A percentile compares a stretch with the other conserved stretches of the same genome.
Conservation (phyloP, 2,113 vertebrate genomes). For the Datnioides undecimradiatus region DNA sequence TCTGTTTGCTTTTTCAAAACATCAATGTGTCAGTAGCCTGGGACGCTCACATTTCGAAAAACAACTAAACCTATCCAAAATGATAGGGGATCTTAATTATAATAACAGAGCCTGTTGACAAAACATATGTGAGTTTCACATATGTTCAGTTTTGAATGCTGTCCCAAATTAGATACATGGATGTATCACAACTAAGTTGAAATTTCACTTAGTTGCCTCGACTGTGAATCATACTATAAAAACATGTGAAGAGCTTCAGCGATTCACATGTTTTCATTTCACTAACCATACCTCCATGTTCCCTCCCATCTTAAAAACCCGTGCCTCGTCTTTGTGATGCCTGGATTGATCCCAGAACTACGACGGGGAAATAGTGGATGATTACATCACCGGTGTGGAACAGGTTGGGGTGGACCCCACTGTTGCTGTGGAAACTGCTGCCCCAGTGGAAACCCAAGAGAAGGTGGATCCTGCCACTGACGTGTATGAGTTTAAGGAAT, state of each 20-base stretch:
- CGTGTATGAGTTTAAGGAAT: slow-evolving; percentile 89
- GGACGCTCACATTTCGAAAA: not conserved
- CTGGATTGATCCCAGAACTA: slow-evolving; percentile 80
- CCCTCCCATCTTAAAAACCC: slow-evolving; percentile 4
- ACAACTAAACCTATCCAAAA: not conserved
- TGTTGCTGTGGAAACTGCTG: slow-evolving; percentile 71
- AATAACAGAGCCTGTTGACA: slow-evolving; percentile 4
- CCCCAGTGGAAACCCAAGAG: slow-evolving; percentile 61
- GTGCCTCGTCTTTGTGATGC: not conserved
- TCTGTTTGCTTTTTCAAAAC: not conserved
- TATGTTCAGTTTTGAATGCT: slow-evolving; percentile 12
- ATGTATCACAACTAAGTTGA: slow-evolving; percentile 21
- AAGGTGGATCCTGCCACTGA: slow-evolving; percentile 82
- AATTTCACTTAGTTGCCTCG: slow-evolving; percentile 42
- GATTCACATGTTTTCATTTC: slow-evolving; percentile 47
- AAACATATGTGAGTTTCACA: slow-evolving; percentile 26
- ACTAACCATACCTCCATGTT: slow-evolving; percentile 59
- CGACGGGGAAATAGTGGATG: slow-evolving; percentile 92
- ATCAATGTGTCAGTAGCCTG: slow-evolving; percentile 8
- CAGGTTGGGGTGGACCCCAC: slow-evolving; percentile 89
- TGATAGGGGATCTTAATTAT: not conserved
- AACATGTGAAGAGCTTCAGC: slow-evolving; percentile 49
- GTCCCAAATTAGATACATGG: slow-evolving; percentile 19
- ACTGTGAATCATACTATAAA: slow-evolving; percentile 30
- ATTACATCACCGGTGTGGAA: slow-evolving; percentile 96